A percentile compares a stretch with the other conserved stretches of the same genome.
Evolutionary conservation across 1,140 invertebrate species (phyloP).

Genomic region (Pseudobourletiella spinata): DNA sequence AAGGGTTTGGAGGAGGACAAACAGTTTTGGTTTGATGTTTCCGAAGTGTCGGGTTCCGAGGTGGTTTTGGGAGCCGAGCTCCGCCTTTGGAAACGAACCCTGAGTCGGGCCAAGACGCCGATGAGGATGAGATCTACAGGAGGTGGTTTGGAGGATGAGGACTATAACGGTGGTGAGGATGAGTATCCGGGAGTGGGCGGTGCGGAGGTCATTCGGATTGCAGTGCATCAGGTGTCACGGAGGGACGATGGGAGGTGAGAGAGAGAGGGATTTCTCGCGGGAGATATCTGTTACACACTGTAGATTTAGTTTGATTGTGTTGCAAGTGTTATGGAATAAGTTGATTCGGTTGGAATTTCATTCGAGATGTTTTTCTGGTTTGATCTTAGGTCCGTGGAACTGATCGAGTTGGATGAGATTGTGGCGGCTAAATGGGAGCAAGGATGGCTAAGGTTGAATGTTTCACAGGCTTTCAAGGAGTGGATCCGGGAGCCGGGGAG

Average conservation of each 20-base stretch:
- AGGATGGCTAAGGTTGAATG: constrained; percentile 70
- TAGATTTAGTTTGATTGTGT: no score
- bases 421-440: constrained; percentile 42
- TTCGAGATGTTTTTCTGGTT: no score
- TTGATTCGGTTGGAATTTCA: no score
- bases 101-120: not conserved
- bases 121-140: constrained; percentile 38
- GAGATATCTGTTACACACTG: no score
- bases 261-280: no score
- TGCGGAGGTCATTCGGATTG: constrained; percentile 28
- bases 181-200: constrained; percentile 18
- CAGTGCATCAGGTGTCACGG: constrained; percentile 30
- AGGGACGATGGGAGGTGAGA: constrained; percentile 19
- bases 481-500: constrained; percentile 67
- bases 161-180: constrained; percentile 38
- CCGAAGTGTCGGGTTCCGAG: constrained; percentile 67
- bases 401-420: constrained; percentile 37
- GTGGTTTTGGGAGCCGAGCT: constrained; percentile 75
- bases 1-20: constrained; percentile 61
- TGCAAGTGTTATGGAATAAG: no score
- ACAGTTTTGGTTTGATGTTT: constrained; percentile 83
- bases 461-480: constrained; percentile 58
- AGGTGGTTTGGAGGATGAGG: constrained; percentile 40
- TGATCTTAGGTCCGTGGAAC: no score
- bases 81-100: constrained; percentile 60